Conservation (phyloP, 2,113 vertebrate species). For the Piaya cayana region DNA sequence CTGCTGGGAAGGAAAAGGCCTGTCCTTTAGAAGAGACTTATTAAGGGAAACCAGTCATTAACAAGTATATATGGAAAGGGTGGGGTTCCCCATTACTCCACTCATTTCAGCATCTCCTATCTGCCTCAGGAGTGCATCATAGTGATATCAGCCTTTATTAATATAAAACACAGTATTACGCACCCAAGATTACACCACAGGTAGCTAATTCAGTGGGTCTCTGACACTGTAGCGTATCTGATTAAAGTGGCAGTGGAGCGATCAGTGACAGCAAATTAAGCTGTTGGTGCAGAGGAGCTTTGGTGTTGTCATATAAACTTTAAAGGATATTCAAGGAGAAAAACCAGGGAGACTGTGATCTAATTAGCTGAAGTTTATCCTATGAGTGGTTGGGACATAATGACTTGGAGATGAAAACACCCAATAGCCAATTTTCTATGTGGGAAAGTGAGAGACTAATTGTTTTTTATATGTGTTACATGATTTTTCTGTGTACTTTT, state of each 20-base stretch:
- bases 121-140: conserved; percentile 67
- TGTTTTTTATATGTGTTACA: neutral
- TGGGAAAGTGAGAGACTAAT: conserved; percentile 45
- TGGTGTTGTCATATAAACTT: conserved; percentile 13
- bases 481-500: neutral
- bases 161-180: conserved; percentile 52
- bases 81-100: conserved; percentile 52
- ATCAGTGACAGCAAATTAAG: conserved; percentile 35
- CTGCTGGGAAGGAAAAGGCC: conserved; percentile 69
- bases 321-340: conserved; percentile 29
- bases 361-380: conserved; percentile 53
- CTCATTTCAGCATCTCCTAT: conserved; percentile 67
- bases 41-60: conserved; percentile 69
- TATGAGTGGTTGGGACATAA: conserved; percentile 1
- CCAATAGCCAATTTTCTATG: conserved; percentile 21
- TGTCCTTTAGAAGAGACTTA: conserved; percentile 32
- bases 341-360: conserved; percentile 31
- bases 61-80: conserved; percentile 66
- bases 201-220: conserved; percentile 29
- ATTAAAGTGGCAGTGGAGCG: conserved; percentile 32
- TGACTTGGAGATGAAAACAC: conserved; percentile 20
- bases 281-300: neutral
- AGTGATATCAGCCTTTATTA: conserved; percentile 68
- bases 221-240: conserved; percentile 35
- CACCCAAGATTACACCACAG: conserved; percentile 55